A percentile compares a stretch with the other conserved stretches of the same genome.
Evolutionary conservation across 2,888 invertebrate genomes (phyloP).

Genomic region (Chaetoderma sp.): DNA sequence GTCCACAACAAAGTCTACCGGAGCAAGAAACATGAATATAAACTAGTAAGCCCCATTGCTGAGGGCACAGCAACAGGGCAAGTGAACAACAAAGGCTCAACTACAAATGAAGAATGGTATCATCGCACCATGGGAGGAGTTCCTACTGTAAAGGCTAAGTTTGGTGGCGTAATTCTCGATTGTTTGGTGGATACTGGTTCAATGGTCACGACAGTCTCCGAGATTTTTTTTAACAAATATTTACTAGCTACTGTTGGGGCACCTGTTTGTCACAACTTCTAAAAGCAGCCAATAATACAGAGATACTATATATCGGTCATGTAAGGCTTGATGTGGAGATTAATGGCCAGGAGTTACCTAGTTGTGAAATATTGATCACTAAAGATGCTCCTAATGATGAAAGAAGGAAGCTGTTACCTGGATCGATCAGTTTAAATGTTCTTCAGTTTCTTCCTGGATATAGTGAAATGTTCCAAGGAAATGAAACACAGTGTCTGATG

Average conservation of each 20-base stretch:
- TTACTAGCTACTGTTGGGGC: not conserved
- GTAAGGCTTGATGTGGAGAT: not conserved
- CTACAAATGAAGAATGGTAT: not conserved
- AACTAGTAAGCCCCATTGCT: not conserved
- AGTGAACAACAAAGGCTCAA: not conserved
- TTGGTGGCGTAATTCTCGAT: not conserved
- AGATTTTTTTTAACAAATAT: not conserved
- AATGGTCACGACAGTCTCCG: not conserved
- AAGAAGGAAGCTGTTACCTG: constrained; percentile 16
- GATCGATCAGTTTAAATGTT: constrained; percentile 29
- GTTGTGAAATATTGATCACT: not conserved
- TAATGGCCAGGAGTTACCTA: not conserved
- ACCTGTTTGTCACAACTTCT: not conserved
- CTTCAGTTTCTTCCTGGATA: not conserved
- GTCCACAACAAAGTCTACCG: too few species aligned
- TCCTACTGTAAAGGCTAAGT: not conserved
- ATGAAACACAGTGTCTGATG: not conserved
- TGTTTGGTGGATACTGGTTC: not conserved
- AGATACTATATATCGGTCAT: not conserved
- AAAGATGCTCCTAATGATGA: not conserved
- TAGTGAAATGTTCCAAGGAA: not conserved
- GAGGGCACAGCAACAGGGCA: not conserved
- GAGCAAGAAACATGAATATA: not conserved
- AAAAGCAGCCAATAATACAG: not conserved
- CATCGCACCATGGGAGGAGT: not conserved